Conservation (phyloP, 1,140 invertebrate species). For the Drosophila melanogaster region Release_6_plus_ISO1_MT NT_033777.3:4231501-4232000, state of each 20-base stretch:
- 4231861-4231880: slow-evolving; percentile 87
- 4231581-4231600: slow-evolving; percentile 97
- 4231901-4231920: slow-evolving; percentile 99
- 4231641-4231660: slow-evolving; percentile 99
- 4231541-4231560: slow-evolving; percentile 97
- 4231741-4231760: slow-evolving; percentile 99
- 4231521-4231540: slow-evolving; percentile 98
- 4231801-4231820: slow-evolving; percentile 94
- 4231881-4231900: slow-evolving; percentile 99
- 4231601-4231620: slow-evolving; percentile 99
- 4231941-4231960: slow-evolving; percentile 98
- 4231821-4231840: slow-evolving; percentile 90
- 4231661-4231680: slow-evolving; percentile 99
- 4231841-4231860: slow-evolving; percentile 88
- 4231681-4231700: slow-evolving; percentile 99
- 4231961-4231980: slow-evolving; percentile 98
- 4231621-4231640: slow-evolving; percentile 99
- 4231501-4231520: slow-evolving; percentile 94
- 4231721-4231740: slow-evolving; percentile 99
- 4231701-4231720: slow-evolving; percentile 99
- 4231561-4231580: slow-evolving; percentile 97
- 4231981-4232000: slow-evolving; percentile 98
- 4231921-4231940: slow-evolving; percentile 97
- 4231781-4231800: slow-evolving; percentile 97
- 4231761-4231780: slow-evolving; percentile 99